Percentiles rank a stretch among this genome's conserved stretches.
These are phyloP conservation scores for Cheiracanthium punctorium DNA, from an alignment of 2,888 invertebrate species.

Conservation along the genomic window DNA sequence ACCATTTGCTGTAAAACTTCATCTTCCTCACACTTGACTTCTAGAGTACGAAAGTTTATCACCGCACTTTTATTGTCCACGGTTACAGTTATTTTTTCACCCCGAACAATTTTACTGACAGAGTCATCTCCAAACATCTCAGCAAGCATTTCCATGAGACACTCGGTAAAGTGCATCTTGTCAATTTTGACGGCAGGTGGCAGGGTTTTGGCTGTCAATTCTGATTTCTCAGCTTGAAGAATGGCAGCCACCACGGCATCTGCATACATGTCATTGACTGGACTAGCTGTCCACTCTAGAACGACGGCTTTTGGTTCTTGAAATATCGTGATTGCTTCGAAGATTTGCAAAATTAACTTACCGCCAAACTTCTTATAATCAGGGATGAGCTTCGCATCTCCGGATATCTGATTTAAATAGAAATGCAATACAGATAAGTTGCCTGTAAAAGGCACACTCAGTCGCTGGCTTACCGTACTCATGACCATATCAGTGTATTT, in stretches of 20 bases:
- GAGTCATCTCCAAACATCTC: conserved; percentile 97
- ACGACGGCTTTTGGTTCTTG: conserved; percentile 88
- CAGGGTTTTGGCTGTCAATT: conserved; percentile 41
- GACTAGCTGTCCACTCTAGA: conserved; percentile 95
- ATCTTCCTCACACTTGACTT: conserved; percentile 88
- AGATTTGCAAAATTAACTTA: conserved; percentile 85
- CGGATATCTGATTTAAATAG: conserved; percentile 71
- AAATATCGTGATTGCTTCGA: conserved; percentile 87
- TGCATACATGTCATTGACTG: conserved; percentile 98
- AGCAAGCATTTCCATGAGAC: conserved; percentile 90
- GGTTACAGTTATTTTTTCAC: conserved; percentile 88
- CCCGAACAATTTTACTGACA: conserved; percentile 94
- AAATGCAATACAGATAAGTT: conserved; percentile 79
- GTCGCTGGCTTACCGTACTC: conserved; percentile 93
- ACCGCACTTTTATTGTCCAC: conserved; percentile 90
- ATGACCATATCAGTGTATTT: conserved; percentile 97
- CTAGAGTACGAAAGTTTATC: conserved; percentile 88
- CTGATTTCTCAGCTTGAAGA: conserved; percentile 84
- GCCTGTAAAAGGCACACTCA: conserved; percentile 91
- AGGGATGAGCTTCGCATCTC: conserved; percentile 80
- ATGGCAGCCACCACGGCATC: conserved; percentile 94
- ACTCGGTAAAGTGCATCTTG: conserved; percentile 93
- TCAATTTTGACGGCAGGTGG: conserved; percentile 84
- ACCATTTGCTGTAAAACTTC: conserved; percentile 88
- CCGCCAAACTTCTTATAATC: conserved; percentile 75